Evolutionary conservation across 1,140 invertebrate genomes (phyloP), one percentile per base, ranked within the genome.

Genomic region (Aphaenogaster floridana): DNA sequence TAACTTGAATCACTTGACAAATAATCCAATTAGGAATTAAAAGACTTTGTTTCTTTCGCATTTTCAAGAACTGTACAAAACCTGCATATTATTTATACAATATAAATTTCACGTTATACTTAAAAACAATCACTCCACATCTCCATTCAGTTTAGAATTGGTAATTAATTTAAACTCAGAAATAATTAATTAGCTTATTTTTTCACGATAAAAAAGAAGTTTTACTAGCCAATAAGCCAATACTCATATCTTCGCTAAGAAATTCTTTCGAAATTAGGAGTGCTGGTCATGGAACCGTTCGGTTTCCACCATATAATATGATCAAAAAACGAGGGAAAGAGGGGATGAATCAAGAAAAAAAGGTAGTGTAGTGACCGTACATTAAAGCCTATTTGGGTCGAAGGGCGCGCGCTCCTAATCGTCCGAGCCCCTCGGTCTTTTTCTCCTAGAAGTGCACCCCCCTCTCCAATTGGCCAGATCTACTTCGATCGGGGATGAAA

Each of bases 301-400:
- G 48, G 64, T 76, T 63, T 59, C 50, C n/a, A 45, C 4, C 34
- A 63, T 71, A 57, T 15, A 79, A 76, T 34, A 34, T n/a, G 76
- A 50, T 86, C 57, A 45, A n/a, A 74, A n/a, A 8, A 11, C 3
- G 2, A 34, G 1, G 50, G 7, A 87, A 78, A 89, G 54, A 17
- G 54, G 21, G 42, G 39, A 8, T 57, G 7, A 81, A 59, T 72
- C 50, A 74, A 59, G 68, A 74, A 59, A 48, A 72, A 83, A 83
- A 1, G 17, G 15, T 36, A 64, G 50, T 17, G 42, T 34, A 76
- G 81, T 54, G 83, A 57, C 79, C 83, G 84, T 81, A 81, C 89
- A 86, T 90, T 89, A 89, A 83, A 63, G 54, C 50, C 36, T n/a
- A 74, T 28, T 48, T 48, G 34, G 78, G 59, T 48, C 59, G 45